phyloP scores from a whole-genome alignment of 2,888 invertebrate genomes.

The Argyresthia albistria region DNA sequence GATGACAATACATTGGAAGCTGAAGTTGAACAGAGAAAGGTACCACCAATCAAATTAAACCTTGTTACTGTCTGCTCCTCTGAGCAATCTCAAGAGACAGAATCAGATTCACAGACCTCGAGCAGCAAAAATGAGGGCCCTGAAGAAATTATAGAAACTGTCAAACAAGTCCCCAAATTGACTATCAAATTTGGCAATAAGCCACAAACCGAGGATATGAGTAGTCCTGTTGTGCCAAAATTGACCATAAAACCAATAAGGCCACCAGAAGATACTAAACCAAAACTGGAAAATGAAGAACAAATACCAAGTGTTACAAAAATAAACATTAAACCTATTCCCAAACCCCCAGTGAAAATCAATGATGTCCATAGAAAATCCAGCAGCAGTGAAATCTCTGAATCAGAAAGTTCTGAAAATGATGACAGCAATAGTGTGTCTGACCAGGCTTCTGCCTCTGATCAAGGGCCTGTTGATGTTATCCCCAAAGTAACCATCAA shows the following conservation, averaged over 20 bases:
- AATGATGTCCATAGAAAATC: conserved; percentile 61
- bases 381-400: conserved; percentile 66
- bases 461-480: conserved; percentile 44
- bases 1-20: not conserved
- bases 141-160: not conserved
- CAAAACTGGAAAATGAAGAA: conserved; percentile 27
- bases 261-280: conserved; percentile 16
- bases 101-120: not conserved
- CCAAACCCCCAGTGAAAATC: conserved; percentile 54
- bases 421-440: conserved; percentile 61
- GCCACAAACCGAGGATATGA: conserved; percentile 40
- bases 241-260: conserved; percentile 37
- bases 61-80: conserved; percentile 20
- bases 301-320: conserved; percentile 51
- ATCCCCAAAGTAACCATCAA: conserved; percentile 65
- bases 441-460: conserved; percentile 53
- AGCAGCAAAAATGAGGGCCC: not conserved
- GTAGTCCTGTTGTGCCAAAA: conserved; percentile 47
- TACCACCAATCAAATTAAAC: conserved; percentile 38
- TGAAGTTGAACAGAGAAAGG: conserved; percentile 20
- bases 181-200: conserved; percentile 59
- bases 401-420: conserved; percentile 68
- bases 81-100: conserved; percentile 15
- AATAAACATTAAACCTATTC: conserved; percentile 65
- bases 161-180: conserved; percentile 61